Evolutionary conservation across 2,797 vertebrate species (phyloP).

Genomic region (Danio choprae): DNA sequence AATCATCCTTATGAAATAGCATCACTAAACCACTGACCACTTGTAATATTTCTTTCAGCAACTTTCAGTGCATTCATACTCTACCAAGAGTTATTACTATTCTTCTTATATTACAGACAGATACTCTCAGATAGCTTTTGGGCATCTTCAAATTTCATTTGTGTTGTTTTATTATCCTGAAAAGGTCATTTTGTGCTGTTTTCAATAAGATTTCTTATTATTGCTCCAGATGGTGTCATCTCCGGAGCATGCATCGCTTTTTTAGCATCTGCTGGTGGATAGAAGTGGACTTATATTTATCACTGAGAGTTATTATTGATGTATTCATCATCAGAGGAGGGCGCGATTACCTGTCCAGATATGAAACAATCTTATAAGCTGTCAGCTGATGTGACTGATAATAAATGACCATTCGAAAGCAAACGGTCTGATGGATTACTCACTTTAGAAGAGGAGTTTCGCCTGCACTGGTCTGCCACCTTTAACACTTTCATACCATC

Average conservation of each 20-base stretch:
- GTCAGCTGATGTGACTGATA: background rate
- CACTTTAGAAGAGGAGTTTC: background rate
- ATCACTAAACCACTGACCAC: conserved; percentile 6
- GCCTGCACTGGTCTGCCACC: background rate
- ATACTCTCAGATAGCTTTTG: conserved; percentile 26
- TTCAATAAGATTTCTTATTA: conserved; percentile 34
- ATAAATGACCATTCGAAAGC: background rate
- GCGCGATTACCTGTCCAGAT: conserved; percentile 1
- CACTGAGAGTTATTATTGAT: conserved; percentile 8
- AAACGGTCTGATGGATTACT: background rate
- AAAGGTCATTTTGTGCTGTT: conserved; percentile 39
- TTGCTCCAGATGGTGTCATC: conserved; percentile 35
- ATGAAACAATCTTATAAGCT: background rate
- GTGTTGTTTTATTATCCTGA: conserved; percentile 20
- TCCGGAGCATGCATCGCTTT: background rate
- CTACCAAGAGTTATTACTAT: conserved; percentile 19
- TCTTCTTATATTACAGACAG: conserved; percentile 14
- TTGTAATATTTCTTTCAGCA: conserved; percentile 20
- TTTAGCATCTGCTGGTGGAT: conserved; percentile 12
- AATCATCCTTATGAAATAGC: background rate
- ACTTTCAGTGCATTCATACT: conserved; percentile 9
- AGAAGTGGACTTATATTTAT: conserved; percentile 21
- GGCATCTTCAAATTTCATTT: conserved; percentile 38
- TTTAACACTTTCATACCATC: conserved; percentile 12
- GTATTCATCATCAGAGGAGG: background rate